Evolutionary conservation across 2,888 invertebrate genomes (phyloP), one percentile per base, ranked within the genome.

Genomic region (Empis livida): DNA sequence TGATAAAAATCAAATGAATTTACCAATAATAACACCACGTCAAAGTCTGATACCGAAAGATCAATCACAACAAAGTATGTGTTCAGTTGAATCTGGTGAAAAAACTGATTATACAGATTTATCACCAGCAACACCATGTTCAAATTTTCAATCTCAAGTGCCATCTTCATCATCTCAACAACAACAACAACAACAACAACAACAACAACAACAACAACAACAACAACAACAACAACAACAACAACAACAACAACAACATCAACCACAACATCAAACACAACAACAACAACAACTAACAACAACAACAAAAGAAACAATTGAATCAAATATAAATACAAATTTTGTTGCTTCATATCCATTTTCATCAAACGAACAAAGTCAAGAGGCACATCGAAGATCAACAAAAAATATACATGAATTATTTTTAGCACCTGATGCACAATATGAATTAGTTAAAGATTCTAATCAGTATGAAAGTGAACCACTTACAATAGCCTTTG

Each of bases 401-500:
- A 70, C 68, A 1, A 69, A 69, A 53, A 65, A 68, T 44, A 57
- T 66, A 9, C 55, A 57, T 45, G 59, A 58, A 15, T 62, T 65
- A 0, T 75, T 75, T 54, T 59, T 78, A 37, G 76, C 78, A 1
- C 76, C 77, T 0, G 78, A 79, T 54, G 77, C 79, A 1, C 79
- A 80, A 55, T 80, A 80, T 57, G 80, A 80, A 57, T 59, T 68
- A 54, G 65, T 69, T 56, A 62, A 67, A 49, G 68, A 66, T 50
- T 58, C 58, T 14, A 56, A 47, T 46, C 55, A 56, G 31, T 58
- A 54, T 27, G 57, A 57, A 35, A 56, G 42, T 16, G 54, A 54
- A 2, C 56, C 55, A 11, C 49, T 57, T 10, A 57, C 56, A 11
- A 45, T 55, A 16, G 54, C 51, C 17, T 57, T 56, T 39, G 56